Percentiles rank a stretch among this genome's conserved stretches.
These are phyloP conservation scores for Drepanosiphum platanoidis DNA, from an alignment of 2,888 invertebrate genomes.

Conservation along the genomic window DNA sequence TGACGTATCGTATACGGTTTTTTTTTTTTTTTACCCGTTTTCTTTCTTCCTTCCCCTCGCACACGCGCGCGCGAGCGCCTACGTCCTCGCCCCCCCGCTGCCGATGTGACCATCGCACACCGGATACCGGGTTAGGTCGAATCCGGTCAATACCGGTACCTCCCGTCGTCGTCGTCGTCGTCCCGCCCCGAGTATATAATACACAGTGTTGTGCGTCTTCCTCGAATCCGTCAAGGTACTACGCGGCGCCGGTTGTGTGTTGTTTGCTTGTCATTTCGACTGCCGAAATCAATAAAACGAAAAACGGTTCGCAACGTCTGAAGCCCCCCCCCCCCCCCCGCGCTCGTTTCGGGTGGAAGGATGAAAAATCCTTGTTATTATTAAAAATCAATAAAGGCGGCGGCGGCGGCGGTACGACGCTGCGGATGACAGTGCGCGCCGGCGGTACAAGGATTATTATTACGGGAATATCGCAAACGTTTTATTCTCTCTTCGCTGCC, in stretches of 20 bases:
- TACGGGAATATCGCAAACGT: background rate
- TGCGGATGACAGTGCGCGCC: constrained; percentile 12
- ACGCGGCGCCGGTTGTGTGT: too few relatives aligned
- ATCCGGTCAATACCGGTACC: background rate
- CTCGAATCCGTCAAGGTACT: background rate
- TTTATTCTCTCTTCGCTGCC: background rate
- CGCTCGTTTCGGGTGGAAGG: background rate
- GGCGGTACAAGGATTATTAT: constrained; percentile 1
- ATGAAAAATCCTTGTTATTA: constrained; percentile 21
- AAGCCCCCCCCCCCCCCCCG: background rate
- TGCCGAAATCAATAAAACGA: constrained; percentile 8
- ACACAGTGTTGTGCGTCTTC: background rate
- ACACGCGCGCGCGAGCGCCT: background rate
- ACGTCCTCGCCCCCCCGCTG: too few relatives aligned
- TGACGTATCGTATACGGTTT: constrained; percentile 28
- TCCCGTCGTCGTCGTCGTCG: background rate
- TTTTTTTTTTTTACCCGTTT: constrained; percentile 20
- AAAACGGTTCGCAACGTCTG: background rate
- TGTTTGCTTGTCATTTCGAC: background rate
- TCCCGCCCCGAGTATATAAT: background rate
- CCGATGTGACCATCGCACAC: constrained; percentile 4
- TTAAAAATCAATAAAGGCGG: constrained; percentile 9
- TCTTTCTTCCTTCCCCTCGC: background rate
- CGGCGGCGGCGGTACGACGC: background rate
- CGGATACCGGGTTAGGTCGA: constrained; percentile 1